Evolutionary conservation across 92 coral and sea anemone species (phyloP).

Genomic region (Zoanthus sociatus): DNA sequence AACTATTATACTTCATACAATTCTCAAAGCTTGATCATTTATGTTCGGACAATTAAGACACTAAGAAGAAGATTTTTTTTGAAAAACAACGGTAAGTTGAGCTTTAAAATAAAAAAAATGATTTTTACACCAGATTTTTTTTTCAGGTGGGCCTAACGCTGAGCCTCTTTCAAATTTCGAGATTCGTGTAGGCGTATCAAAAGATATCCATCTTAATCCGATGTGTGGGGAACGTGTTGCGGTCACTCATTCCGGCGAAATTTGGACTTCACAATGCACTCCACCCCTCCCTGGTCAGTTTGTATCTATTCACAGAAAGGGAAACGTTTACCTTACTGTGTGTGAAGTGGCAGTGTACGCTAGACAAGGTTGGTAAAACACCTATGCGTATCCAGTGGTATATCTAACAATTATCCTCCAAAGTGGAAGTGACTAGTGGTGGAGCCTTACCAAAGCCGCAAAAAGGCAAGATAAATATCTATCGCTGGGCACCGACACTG

Average conservation of each 20-base stretch:
- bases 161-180: conserved; percentile 70
- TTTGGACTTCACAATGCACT: conserved; percentile 83
- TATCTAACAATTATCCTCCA: too few relatives aligned
- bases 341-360: conserved; percentile 89
- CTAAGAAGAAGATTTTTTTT: too few relatives aligned
- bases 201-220: conserved; percentile 70
- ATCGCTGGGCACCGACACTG: too few relatives aligned
- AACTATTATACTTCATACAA: too few relatives aligned
- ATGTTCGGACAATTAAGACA: too few relatives aligned
- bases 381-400: too few relatives aligned
- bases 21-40: too few relatives aligned
- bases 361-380: conserved; percentile 57
- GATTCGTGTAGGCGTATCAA: conserved; percentile 74
- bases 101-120: not conserved
- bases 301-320: conserved; percentile 77
- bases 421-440: too few relatives aligned
- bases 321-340: conserved; percentile 63
- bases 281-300: conserved; percentile 76
- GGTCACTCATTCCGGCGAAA: conserved; percentile 68
- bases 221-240: conserved; percentile 85
- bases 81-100: too few relatives aligned
- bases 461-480: too few relatives aligned
- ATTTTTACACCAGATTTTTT: not conserved
- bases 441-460: too few relatives aligned
- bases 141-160: conserved; percentile 55